Evolutionary conservation across 2,113 vertebrate genomes (phyloP).

Genomic region (Anoura caudifer): DNA sequence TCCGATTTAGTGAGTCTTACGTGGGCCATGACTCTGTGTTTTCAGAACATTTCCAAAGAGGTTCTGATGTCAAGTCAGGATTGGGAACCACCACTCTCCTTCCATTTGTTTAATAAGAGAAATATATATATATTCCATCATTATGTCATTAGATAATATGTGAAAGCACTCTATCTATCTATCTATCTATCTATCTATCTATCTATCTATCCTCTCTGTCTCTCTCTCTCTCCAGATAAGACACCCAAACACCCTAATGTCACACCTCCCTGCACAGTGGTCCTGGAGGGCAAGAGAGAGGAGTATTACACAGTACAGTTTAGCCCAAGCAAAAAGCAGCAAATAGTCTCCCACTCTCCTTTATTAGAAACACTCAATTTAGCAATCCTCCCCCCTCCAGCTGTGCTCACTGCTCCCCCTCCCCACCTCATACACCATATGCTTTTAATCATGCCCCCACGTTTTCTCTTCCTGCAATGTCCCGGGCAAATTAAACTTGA

Average conservation of each 20-base stretch:
- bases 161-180: neutral
- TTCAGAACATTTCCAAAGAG: neutral
- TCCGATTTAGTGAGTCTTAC: neutral
- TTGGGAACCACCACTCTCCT: neutral
- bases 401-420: conserved; percentile 54
- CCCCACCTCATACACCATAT: conserved; percentile 65
- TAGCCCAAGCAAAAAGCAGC: conserved; percentile 45
- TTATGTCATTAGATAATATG: neutral
- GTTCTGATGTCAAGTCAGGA: neutral
- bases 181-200: neutral
- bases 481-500: conserved; percentile 62
- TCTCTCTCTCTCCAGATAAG: neutral
- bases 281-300: neutral
- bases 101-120: neutral
- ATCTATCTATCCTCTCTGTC: neutral
- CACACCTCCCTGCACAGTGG: neutral
- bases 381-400: conserved; percentile 63
- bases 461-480: conserved; percentile 60
- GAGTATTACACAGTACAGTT: neutral
- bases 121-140: neutral
- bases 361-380: conserved; percentile 73
- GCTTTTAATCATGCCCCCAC: conserved; percentile 73
- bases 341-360: conserved; percentile 62
- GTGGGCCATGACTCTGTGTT: neutral
- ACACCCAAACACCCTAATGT: neutral